Conservation (phyloP, 2,888 invertebrate species). For the Drosophila ezoana region DNA sequence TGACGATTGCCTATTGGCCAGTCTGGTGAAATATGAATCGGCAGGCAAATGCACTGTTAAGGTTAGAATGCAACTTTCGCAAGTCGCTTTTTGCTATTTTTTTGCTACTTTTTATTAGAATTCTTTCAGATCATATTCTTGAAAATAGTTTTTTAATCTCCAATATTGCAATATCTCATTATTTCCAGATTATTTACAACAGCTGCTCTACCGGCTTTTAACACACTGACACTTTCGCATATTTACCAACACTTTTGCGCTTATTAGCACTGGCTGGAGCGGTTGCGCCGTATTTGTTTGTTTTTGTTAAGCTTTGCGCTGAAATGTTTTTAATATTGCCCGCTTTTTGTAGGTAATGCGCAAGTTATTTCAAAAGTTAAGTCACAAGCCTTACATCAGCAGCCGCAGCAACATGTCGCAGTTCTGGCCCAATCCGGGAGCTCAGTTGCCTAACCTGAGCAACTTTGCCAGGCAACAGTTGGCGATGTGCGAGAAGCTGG, state of each 20-base stretch:
- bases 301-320: not conserved
- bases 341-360: not conserved
- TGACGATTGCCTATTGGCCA: not conserved
- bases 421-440: not conserved
- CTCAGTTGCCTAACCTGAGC: not conserved
- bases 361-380: not conserved
- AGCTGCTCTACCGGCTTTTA: not conserved
- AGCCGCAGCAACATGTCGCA: not conserved
- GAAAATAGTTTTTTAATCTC: no score
- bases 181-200: no score
- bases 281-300: not conserved
- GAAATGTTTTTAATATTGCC: not conserved
- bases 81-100: no score
- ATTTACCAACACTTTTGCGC: not conserved
- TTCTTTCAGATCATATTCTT: no score
- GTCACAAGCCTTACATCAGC: not conserved
- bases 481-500: conserved; percentile 49
- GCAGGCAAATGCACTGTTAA: no score
- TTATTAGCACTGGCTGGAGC: no score
- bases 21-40: conserved; percentile 8
- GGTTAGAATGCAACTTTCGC: no score
- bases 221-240: not conserved
- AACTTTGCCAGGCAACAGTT: conserved; percentile 66
- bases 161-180: no score
- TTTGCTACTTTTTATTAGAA: no score